Percentiles rank a stretch among this genome's conserved stretches.
phyloP scores from a whole-genome alignment of 2,888 invertebrate genomes.

The Drosophila planitibia region DNA sequence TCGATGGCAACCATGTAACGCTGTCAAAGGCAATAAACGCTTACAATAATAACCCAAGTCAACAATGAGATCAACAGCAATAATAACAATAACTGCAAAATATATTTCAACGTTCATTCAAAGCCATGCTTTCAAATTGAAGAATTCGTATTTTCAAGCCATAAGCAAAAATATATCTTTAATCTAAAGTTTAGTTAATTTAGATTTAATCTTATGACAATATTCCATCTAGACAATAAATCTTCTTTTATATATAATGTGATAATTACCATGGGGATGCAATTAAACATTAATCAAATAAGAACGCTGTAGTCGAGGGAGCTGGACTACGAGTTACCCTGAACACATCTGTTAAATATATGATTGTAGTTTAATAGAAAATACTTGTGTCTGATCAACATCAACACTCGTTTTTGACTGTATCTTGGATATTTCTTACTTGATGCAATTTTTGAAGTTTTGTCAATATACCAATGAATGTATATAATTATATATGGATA shows the following conservation, averaged over 20 bases:
- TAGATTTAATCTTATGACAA: neutral
- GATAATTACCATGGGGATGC: neutral
- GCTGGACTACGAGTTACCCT: neutral
- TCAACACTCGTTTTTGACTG: neutral
- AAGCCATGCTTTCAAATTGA: constrained; percentile 34
- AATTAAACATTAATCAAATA: neutral
- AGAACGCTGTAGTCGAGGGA: neutral
- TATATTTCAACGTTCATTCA: constrained; percentile 25
- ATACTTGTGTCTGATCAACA: neutral
- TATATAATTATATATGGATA: too few species aligned
- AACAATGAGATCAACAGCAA: constrained; percentile 19
- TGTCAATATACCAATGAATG: neutral
- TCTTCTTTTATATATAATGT: neutral
- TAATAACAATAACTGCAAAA: constrained; percentile 5
- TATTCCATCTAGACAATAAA: neutral
- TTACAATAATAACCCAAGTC: constrained; percentile 48
- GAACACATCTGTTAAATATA: neutral
- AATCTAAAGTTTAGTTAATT: neutral
- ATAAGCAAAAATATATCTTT: neutral
- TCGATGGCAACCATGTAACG: constrained; percentile 73
- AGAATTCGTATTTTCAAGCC: neutral
- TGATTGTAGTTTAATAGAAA: neutral
- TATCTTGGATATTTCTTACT: neutral
- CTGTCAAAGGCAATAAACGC: constrained; percentile 73
- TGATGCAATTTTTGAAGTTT: neutral